Percentiles rank a stretch among this genome's conserved stretches.
These are phyloP conservation scores for Trichogramma evanescens DNA, from an alignment of 2,888 invertebrate species.

Conservation along the genomic window DNA sequence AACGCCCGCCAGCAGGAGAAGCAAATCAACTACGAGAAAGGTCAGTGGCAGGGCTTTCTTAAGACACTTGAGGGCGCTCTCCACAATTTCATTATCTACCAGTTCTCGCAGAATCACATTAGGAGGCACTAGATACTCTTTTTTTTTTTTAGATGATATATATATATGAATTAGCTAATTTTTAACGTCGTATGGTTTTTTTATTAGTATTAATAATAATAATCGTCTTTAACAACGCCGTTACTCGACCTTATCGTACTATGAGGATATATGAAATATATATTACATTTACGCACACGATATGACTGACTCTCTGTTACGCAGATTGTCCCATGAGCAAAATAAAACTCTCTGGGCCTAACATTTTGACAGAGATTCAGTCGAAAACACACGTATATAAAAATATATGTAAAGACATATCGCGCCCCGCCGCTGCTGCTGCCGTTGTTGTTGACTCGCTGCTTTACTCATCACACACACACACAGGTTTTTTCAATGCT, in stretches of 20 bases:
- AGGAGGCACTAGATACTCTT: conserved; percentile 35
- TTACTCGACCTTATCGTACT: too few relatives aligned
- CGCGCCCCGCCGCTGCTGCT: conserved; percentile 1
- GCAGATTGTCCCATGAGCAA: too few relatives aligned
- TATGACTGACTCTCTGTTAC: too few relatives aligned
- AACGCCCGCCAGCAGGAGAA: conserved; percentile 93
- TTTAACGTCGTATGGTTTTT: too few relatives aligned
- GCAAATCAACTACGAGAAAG: conserved; percentile 94
- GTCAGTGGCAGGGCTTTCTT: conserved; percentile 56
- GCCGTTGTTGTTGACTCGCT: background rate
- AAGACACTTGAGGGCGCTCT: conserved; percentile 46
- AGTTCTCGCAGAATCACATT: conserved; percentile 44
- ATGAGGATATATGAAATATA: too few relatives aligned
- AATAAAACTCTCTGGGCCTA: too few relatives aligned
- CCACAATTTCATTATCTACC: conserved; percentile 47
- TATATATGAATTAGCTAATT: background rate
- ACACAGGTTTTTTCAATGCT: background rate
- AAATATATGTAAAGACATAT: background rate
- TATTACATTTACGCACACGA: too few relatives aligned
- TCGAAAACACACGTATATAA: background rate
- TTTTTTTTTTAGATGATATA: background rate
- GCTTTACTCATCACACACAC: background rate
- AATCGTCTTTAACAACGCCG: too few relatives aligned
- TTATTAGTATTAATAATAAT: too few relatives aligned
- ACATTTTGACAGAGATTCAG: too few relatives aligned